phyloP scores from a whole-genome alignment of 2,113 vertebrate species.

The Silurus asotus region DNA sequence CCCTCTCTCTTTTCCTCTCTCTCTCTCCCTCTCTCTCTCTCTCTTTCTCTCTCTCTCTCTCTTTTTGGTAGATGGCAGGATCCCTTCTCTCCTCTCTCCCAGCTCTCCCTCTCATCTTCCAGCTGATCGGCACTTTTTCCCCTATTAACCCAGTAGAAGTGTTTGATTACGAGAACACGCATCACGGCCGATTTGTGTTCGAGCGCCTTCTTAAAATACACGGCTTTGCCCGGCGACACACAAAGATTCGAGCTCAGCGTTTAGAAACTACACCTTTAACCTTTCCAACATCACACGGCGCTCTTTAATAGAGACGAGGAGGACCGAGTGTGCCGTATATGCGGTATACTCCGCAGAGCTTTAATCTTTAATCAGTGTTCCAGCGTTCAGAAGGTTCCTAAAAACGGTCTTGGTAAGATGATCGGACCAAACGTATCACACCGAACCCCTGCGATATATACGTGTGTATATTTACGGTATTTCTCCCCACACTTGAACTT shows the following conservation, averaged over 20 bases:
- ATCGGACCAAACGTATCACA: not conserved
- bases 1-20: constrained; percentile 57
- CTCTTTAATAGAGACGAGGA: not conserved
- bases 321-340: not conserved
- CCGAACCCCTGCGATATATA: not conserved
- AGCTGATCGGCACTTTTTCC: constrained; percentile 64
- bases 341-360: not conserved
- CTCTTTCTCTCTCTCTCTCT: constrained; percentile 40
- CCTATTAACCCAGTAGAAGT: constrained; percentile 47
- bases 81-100: constrained; percentile 47
- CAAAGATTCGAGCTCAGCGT: not conserved
- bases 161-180: constrained; percentile 31
- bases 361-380: not conserved
- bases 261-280: constrained; percentile 30
- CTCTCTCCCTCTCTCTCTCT: constrained; percentile 55
- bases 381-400: not conserved
- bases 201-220: constrained; percentile 32
- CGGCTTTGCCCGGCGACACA: constrained; percentile 16
- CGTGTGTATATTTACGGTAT: not conserved
- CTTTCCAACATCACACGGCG: not conserved
- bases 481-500: not conserved
- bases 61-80: constrained; percentile 28
- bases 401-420: not conserved
- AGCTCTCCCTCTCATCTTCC: constrained; percentile 65
- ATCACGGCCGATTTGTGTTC: constrained; percentile 35